These are phyloP conservation scores for Temnopleurus reevesii DNA, from an alignment of 53 echinoderm and acorn worm genomes.

Conservation along the genomic window DNA sequence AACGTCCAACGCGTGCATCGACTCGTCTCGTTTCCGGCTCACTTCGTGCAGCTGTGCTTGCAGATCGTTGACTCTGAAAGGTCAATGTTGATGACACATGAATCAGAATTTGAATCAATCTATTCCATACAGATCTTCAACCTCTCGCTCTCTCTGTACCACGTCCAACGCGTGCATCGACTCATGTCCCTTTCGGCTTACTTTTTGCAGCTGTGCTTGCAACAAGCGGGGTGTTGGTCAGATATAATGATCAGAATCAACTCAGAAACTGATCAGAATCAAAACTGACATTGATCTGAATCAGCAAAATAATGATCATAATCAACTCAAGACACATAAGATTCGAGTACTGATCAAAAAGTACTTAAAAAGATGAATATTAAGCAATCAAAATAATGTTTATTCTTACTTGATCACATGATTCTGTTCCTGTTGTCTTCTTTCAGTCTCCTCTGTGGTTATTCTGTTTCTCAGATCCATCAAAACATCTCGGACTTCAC, in stretches of 20 bases:
- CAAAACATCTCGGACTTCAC: conserved; percentile 89
- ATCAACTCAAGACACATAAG: too few relatives aligned
- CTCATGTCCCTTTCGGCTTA: conserved; percentile 85
- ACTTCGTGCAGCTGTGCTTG: conserved; percentile 92
- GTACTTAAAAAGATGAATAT: too few relatives aligned
- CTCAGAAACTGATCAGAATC: neutral
- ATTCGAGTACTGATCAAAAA: too few relatives aligned
- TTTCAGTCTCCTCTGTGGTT: conserved; percentile 87
- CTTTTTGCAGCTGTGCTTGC: conserved; percentile 83
- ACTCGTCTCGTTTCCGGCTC: conserved; percentile 86
- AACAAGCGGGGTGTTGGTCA: too few relatives aligned
- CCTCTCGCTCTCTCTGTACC: conserved; percentile 87
- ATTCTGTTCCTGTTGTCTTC: conserved; percentile 92
- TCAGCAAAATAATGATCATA: too few relatives aligned
- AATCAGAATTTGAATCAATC: too few relatives aligned
- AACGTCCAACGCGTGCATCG: conserved; percentile 87
- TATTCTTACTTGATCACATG: conserved; percentile 75
- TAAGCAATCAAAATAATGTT: neutral
- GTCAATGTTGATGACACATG: too few relatives aligned
- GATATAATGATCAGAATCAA: neutral
- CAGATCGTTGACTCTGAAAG: conserved; percentile 77
- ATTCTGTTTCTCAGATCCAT: conserved; percentile 96
- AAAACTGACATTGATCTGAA: too few relatives aligned
- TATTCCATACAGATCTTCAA: too few relatives aligned
- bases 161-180: conserved; percentile 85